Percentiles rank a stretch among this genome's conserved stretches.
phyloP scores from a whole-genome alignment of 2,113 vertebrate species.

The Phyllopteryx taeniolatus region DNA sequence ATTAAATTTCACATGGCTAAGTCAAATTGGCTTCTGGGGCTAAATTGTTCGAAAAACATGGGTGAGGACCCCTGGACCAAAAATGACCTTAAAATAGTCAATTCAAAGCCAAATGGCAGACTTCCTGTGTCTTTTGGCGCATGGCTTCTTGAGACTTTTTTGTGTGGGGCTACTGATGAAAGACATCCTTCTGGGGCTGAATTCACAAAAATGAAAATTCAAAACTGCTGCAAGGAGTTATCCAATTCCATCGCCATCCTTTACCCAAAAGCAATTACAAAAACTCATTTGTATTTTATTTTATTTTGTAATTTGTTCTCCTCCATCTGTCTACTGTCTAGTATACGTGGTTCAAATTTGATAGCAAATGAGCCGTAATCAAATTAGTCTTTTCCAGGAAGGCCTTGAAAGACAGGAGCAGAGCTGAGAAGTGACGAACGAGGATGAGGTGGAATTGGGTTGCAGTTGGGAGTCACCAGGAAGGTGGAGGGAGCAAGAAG shows the following conservation, averaged over 20 bases:
- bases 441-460: neutral
- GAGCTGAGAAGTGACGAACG: neutral
- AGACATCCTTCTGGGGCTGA: neutral
- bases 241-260: neutral
- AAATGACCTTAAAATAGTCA: neutral
- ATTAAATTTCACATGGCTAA: neutral
- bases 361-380: neutral
- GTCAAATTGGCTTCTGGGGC: neutral
- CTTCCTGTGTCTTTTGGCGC: neutral
- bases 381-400: conserved; percentile 21
- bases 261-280: neutral
- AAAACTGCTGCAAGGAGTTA: neutral
- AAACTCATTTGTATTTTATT: neutral
- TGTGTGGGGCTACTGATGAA: neutral
- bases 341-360: neutral
- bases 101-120: neutral
- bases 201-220: neutral
- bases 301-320: neutral
- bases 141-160: neutral
- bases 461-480: conserved; percentile 26
- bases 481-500: conserved; percentile 29
- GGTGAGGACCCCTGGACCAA: neutral
- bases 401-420: conserved; percentile 6
- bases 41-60: neutral
- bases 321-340: neutral